These are phyloP conservation scores for Ornithorhynchus anatinus DNA, from an alignment of 2,113 vertebrate genomes.

Conservation along the genomic window DNA sequence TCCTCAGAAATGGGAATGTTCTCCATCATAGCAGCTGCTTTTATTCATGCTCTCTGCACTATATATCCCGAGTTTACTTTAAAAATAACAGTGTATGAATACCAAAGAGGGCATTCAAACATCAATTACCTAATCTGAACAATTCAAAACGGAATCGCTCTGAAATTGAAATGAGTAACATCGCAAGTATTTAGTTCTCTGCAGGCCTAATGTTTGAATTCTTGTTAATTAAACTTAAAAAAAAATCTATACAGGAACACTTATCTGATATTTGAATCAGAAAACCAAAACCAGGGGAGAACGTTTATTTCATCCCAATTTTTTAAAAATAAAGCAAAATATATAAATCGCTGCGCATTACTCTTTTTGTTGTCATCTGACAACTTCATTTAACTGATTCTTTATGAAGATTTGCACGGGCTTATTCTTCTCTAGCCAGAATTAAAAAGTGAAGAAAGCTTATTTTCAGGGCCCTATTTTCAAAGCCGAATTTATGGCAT, in stretches of 20 bases:
- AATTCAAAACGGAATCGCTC: slow-evolving; percentile 52
- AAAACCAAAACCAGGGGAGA: not conserved
- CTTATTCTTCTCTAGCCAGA: not conserved
- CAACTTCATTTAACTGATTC: slow-evolving; percentile 1
- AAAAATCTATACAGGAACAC: not conserved
- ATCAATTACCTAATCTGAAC: slow-evolving; percentile 52
- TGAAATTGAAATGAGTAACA: slow-evolving; percentile 58
- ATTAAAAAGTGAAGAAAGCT: not conserved
- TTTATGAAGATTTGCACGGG: slow-evolving; percentile 3
- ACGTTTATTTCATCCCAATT: not conserved
- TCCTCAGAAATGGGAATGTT: slow-evolving; percentile 26
- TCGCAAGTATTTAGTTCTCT: slow-evolving; percentile 53
- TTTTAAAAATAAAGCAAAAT: not conserved
- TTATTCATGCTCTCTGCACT: slow-evolving; percentile 55
- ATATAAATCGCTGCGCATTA: not conserved
- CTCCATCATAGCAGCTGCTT: slow-evolving; percentile 34
- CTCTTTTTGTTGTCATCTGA: not conserved
- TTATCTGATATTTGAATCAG: not conserved
- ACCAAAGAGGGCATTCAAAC: slow-evolving; percentile 38
- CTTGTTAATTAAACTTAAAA: slow-evolving; percentile 4
- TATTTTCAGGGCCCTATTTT: not conserved
- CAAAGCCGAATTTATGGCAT: not conserved
- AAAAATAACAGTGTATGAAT: slow-evolving; percentile 53
- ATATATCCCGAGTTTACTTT: slow-evolving; percentile 59
- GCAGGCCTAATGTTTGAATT: slow-evolving; percentile 19